Evolutionary conservation across 1,140 invertebrate species (phyloP), one percentile per base, ranked within the genome.

Genomic region (Nylanderia fulva): DNA sequence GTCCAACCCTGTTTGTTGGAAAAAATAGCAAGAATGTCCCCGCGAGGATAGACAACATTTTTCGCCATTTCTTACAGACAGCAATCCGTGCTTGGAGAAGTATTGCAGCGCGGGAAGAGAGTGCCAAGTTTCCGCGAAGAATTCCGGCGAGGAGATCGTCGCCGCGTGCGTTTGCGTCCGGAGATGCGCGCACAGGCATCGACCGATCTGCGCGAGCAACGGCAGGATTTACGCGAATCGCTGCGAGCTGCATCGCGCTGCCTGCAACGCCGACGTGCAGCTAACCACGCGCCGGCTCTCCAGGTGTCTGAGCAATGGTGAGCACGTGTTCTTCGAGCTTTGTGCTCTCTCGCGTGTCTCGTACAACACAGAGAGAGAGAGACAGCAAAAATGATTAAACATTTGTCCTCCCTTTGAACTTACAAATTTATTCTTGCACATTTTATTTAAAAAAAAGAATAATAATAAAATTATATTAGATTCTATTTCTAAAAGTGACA

Each of bases 131-230:
- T 91, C 95, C 4, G 84, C 92, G 7, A 93, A 95, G 29, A 33
- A 33, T n/a, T n/a, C n/a, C 21, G 92, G 95, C n/a, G 77, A 29
- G 36, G 18, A 24, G 24, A 94, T 94, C 1, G 91, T 95, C 52
- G 95, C 96, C 0, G 90, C 95, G 24, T 98, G 97, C 92, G 95
- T 96, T 33, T 98, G 97, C 92, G 95, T 96, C 33, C 95, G 95
- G 48, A 93, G 95, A 85, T 97, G 96, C 87, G 91, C 93, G 54
- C 87, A 92, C 18, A 90, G 93, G 18, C 96, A 96, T 91, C 94
- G 95, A 82, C 96, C 96, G 82, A 96, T 97, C 56, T 98, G 97
- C 92, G 97, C 97, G n/a, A 96, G 96, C 9, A 96, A 98, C 92
- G 97, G 97, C 2, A 95, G 95, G 68, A 94, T 97, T 54, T 98